These are phyloP conservation scores for Ophion costatus DNA, from an alignment of 2,888 invertebrate species.

Conservation along the genomic window DNA sequence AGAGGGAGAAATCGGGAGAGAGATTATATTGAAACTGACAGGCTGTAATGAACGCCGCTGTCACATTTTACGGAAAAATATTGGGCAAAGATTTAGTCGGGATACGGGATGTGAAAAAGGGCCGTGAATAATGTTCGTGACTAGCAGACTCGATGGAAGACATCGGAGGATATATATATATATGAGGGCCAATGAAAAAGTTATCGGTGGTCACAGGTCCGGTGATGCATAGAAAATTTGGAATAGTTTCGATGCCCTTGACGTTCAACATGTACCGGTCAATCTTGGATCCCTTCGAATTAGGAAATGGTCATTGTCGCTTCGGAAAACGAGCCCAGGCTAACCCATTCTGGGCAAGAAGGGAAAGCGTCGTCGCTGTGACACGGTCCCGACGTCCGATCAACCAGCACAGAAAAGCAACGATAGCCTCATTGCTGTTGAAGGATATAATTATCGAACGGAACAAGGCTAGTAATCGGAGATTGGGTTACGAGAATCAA, in stretches of 20 bases:
- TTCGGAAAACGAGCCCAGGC: constrained; percentile 4
- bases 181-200: not conserved
- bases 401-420: not conserved
- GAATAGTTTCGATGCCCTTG: constrained; percentile 3
- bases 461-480: not conserved
- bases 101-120: not conserved
- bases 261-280: constrained; percentile 8
- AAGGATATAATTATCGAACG: constrained; percentile 19
- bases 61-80: not conserved
- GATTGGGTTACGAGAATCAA: constrained; percentile 3
- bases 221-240: constrained; percentile 2
- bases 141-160: constrained; percentile 4
- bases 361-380: constrained; percentile 20
- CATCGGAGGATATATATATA: not conserved
- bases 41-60: not conserved
- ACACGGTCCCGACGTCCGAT: constrained; percentile 8
- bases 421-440: not conserved
- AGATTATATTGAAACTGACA: constrained; percentile 3
- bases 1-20: not conserved
- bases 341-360: not conserved
- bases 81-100: constrained; percentile 13
- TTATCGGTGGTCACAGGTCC: not conserved
- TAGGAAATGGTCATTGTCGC: constrained; percentile 23
- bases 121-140: constrained; percentile 11
- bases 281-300: constrained; percentile 4